phyloP scores from a whole-genome alignment of 2,888 invertebrate species.

The Plagodis dolabraria region DNA sequence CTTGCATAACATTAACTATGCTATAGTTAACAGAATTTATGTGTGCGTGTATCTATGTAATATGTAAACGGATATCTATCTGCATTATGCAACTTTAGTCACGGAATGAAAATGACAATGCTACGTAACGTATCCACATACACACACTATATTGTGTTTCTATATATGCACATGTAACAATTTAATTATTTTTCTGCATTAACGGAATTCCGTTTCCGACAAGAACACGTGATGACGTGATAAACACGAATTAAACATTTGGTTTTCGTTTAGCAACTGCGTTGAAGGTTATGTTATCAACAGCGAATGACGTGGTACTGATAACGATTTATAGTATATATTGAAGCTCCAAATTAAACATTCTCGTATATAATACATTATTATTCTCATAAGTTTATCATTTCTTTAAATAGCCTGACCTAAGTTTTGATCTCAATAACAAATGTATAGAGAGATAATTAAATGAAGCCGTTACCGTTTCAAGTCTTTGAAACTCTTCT shows the following conservation, averaged over 20 bases:
- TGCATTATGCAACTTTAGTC: background rate
- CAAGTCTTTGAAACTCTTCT: constrained; percentile 43
- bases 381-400: background rate
- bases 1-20: constrained; percentile 49
- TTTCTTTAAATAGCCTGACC: background rate
- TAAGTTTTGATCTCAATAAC: background rate
- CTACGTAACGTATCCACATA: too few relatives aligned
- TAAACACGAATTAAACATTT: constrained; percentile 3
- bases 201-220: background rate
- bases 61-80: constrained; percentile 33
- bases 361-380: background rate
- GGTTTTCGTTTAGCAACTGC: background rate
- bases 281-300: background rate
- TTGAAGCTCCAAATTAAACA: background rate
- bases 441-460: constrained; percentile 20
- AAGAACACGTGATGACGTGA: background rate
- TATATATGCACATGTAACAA: too few relatives aligned
- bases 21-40: background rate
- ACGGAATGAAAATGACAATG: too few relatives aligned
- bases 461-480: constrained; percentile 42
- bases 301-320: background rate
- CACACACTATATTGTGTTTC: too few relatives aligned
- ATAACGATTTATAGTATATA: background rate
- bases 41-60: constrained; percentile 27
- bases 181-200: too few relatives aligned